Evolutionary conservation across 2,888 invertebrate species (phyloP).

Genomic region (Plutella xylostella): DNA sequence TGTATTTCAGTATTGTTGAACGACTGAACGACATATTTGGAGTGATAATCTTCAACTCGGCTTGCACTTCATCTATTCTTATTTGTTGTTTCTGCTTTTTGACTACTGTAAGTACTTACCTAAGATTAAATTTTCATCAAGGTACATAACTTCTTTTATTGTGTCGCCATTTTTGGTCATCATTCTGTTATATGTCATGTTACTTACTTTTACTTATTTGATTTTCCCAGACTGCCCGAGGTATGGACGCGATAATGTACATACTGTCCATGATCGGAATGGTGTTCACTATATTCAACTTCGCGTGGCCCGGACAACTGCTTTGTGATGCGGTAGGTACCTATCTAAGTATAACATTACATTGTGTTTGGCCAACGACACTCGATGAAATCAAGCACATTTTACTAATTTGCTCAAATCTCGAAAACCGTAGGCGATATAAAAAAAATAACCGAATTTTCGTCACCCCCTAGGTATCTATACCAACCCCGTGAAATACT

Average conservation of each 20-base stretch:
- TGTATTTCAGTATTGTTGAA: slow-evolving; percentile 19
- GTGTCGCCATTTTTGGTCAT: background rate
- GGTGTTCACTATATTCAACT: slow-evolving; percentile 19
- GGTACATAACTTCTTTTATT: background rate
- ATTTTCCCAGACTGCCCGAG: slow-evolving; percentile 2
- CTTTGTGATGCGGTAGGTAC: slow-evolving; percentile 21
- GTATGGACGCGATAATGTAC: slow-evolving; percentile 10
- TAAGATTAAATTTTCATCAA: background rate
- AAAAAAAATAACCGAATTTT: too few species aligned
- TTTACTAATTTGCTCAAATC: too few species aligned
- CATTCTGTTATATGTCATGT: background rate
- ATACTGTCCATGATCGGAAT: slow-evolving; percentile 14
- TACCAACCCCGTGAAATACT: too few species aligned
- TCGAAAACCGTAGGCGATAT: too few species aligned
- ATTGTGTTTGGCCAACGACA: too few species aligned
- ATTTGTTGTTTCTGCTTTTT: slow-evolving; percentile 25
- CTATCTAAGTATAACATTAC: too few species aligned
- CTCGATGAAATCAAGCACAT: too few species aligned
- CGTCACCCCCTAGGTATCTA: too few species aligned
- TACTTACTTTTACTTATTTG: too few species aligned
- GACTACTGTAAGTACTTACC: slow-evolving; percentile 18
- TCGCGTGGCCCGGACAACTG: slow-evolving; percentile 23
- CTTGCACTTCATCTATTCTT: slow-evolving; percentile 21
- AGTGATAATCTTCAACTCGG: slow-evolving; percentile 19
- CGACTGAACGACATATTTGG: slow-evolving; percentile 20